A percentile compares a stretch with the other conserved stretches of the same genome.
These are phyloP conservation scores for Sphecodes monilicornis DNA, from an alignment of 2,888 invertebrate species.

Conservation along the genomic window DNA sequence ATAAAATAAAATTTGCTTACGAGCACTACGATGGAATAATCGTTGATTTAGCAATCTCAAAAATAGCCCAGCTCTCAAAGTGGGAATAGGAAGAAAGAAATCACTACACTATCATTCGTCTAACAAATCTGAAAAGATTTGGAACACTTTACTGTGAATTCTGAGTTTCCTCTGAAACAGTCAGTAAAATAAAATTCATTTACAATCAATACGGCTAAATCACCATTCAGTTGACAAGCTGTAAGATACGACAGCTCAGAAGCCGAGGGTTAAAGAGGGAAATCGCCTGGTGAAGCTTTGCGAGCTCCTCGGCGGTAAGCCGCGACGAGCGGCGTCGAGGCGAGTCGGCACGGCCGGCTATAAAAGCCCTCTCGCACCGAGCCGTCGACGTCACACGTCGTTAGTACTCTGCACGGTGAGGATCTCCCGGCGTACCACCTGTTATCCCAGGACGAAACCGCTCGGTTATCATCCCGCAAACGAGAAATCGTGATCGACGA, in stretches of 20 bases:
- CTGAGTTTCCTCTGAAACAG: too few relatives aligned
- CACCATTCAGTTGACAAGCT: background rate
- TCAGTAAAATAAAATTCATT: too few relatives aligned
- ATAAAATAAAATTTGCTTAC: too few relatives aligned
- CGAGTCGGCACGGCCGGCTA: conserved; percentile 74
- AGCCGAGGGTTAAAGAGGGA: conserved; percentile 23
- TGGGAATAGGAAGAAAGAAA: conserved; percentile 1
- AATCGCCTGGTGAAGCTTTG: conserved; percentile 56
- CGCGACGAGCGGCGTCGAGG: conserved; percentile 66
- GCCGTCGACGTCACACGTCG: conserved; percentile 80
- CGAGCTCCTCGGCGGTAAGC: conserved; percentile 42
- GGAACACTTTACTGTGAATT: too few relatives aligned
- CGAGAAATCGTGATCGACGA: background rate
- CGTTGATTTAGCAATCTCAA: too few relatives aligned
- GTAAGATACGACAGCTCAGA: background rate
- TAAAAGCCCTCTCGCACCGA: conserved; percentile 79
- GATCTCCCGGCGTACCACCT: conserved; percentile 73
- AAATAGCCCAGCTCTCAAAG: background rate
- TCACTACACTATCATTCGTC: too few relatives aligned
- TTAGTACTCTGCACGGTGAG: conserved; percentile 79
- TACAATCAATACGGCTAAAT: background rate
- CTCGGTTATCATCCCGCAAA: conserved; percentile 16
- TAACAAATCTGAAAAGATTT: too few relatives aligned
- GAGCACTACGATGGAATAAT: too few relatives aligned
- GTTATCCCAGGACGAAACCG: conserved; percentile 50